Evolutionary conservation across 2,797 vertebrate genomes (phyloP).

Genomic region (Clarias platycephalus): DNA sequence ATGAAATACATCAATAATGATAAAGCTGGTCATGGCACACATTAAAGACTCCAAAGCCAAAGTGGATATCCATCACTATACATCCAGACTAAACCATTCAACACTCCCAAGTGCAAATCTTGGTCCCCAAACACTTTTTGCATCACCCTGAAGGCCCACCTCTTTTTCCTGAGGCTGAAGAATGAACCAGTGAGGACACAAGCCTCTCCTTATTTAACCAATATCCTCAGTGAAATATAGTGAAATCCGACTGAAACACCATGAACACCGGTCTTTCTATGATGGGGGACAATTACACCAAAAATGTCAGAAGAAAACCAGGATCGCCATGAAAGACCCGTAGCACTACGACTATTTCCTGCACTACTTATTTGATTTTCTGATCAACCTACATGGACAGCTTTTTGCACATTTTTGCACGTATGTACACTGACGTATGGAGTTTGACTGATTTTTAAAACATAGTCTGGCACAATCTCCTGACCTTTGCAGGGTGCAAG

Average conservation of each 20-base stretch:
- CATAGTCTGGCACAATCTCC: neutral
- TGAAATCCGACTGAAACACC: neutral
- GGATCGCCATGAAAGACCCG: neutral
- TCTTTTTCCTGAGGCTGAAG: neutral
- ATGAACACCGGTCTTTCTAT: neutral
- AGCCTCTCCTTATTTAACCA: neutral
- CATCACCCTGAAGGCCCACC: neutral
- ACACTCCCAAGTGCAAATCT: neutral
- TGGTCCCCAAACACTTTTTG: neutral
- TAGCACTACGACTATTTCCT: neutral
- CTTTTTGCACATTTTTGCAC: neutral
- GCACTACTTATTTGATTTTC: neutral
- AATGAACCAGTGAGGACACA: neutral
- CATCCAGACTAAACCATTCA: neutral
- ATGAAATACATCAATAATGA: neutral
- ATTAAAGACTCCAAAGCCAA: neutral
- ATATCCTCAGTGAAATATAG: neutral
- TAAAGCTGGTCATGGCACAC: neutral
- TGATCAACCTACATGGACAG: neutral
- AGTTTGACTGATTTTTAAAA: conserved; percentile 2
- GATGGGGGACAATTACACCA: neutral
- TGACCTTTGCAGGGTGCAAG: conserved; percentile 93
- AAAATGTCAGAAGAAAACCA: neutral
- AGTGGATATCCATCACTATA: neutral
- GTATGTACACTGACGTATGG: neutral